These are phyloP conservation scores for Neofelis nebulosa DNA, from an alignment of 2,113 vertebrate genomes.

Conservation along the genomic window DNA sequence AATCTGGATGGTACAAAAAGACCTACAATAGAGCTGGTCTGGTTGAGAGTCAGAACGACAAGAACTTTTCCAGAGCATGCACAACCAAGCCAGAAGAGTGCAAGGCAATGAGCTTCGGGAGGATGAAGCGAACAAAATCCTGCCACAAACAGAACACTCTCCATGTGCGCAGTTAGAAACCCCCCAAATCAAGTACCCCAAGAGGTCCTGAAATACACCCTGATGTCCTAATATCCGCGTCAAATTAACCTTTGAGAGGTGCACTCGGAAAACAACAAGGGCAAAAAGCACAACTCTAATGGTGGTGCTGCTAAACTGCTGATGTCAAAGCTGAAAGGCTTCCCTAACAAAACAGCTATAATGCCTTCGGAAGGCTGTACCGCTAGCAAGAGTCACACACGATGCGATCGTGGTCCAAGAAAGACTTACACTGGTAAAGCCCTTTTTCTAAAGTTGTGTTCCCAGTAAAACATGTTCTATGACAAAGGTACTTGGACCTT, in stretches of 20 bases:
- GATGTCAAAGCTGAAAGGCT: background rate
- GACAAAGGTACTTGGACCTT: background rate
- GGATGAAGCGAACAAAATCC: background rate
- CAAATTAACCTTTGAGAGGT: background rate
- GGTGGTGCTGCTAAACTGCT: background rate
- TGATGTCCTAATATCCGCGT: too few relatives aligned
- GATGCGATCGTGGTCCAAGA: fast-evolving
- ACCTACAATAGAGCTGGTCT: background rate
- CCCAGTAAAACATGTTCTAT: background rate
- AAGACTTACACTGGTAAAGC: background rate
- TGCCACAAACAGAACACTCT: background rate
- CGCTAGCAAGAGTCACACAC: background rate
- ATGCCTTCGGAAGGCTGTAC: background rate
- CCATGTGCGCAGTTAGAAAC: background rate
- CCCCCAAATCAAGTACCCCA: background rate
- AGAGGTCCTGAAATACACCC: background rate
- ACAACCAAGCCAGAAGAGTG: background rate
- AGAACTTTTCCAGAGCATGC: background rate
- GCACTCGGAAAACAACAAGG: background rate
- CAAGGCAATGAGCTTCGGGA: background rate
- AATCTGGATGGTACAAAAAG: background rate
- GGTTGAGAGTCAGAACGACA: background rate
- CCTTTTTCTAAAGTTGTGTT: background rate
- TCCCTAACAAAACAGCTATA: background rate
- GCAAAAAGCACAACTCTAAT: background rate